Percentiles rank a stretch among this genome's conserved stretches.
phyloP scores from a whole-genome alignment of 2,797 vertebrate genomes.

The Micrastur ruficollis region DNA sequence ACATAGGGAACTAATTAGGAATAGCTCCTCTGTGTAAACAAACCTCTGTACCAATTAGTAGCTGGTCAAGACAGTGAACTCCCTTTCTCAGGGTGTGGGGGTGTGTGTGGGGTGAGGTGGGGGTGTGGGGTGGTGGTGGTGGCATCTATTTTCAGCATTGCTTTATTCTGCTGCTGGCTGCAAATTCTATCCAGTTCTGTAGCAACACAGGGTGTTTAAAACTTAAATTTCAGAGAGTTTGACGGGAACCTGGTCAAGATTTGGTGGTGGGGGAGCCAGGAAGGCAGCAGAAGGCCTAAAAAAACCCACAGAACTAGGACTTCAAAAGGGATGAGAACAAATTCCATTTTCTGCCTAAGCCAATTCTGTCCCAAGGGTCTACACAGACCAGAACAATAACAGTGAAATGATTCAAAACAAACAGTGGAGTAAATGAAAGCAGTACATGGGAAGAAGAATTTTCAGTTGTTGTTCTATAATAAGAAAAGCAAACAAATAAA shows the following conservation, averaged over 20 bases:
- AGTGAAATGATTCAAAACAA: constrained; percentile 11
- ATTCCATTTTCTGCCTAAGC: background rate
- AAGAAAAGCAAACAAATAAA: constrained; percentile 46
- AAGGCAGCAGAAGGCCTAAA: background rate
- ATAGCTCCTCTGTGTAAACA: constrained; percentile 37
- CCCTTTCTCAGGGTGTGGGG: too few species aligned
- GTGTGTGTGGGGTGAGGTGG: too few species aligned
- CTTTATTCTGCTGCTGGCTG: background rate
- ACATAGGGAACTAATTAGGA: constrained; percentile 45
- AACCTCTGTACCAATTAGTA: constrained; percentile 43
- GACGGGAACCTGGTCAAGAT: background rate
- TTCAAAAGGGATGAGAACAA: constrained; percentile 19
- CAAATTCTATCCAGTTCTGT: background rate
- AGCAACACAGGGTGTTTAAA: background rate
- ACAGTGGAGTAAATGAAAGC: constrained; percentile 24
- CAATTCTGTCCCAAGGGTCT: constrained; percentile 19
- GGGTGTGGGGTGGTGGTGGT: too few species aligned
- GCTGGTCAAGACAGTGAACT: constrained; percentile 27
- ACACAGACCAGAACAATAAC: constrained; percentile 8
- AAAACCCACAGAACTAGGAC: background rate
- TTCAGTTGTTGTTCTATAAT: constrained; percentile 11
- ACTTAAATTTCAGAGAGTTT: background rate
- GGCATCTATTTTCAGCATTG: background rate
- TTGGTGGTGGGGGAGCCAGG: background rate
- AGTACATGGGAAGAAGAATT: background rate